phyloP scores from a whole-genome alignment of 2,113 vertebrate species.

The Garra rufa region DNA sequence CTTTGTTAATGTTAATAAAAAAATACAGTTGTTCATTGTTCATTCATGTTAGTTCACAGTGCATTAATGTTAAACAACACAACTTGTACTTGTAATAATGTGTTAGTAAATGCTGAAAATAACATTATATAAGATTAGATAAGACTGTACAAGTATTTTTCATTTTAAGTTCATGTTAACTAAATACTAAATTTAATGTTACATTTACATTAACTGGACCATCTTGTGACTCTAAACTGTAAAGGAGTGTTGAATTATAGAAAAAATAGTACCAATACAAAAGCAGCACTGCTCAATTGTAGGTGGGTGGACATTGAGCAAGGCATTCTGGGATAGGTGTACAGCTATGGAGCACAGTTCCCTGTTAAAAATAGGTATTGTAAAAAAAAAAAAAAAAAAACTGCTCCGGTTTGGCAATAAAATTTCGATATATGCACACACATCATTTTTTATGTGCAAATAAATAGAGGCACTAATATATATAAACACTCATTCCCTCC shows the following conservation, averaged over 20 bases:
- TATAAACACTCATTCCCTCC: background rate
- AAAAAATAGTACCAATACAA: background rate
- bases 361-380: background rate
- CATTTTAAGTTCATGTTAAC: too few relatives aligned
- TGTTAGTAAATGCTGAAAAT: too few relatives aligned
- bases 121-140: too few relatives aligned
- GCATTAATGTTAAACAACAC: too few relatives aligned
- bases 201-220: background rate
- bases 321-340: constrained; percentile 27
- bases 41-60: too few relatives aligned
- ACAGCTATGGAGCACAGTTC: background rate
- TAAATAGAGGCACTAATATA: constrained; percentile 21
- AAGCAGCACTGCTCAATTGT: background rate
- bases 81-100: too few relatives aligned
- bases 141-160: too few relatives aligned
- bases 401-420: background rate
- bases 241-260: background rate
- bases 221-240: background rate
- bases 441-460: constrained; percentile 5
- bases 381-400: background rate
- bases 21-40: too few relatives aligned
- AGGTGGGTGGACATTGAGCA: background rate
- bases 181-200: too few relatives aligned
- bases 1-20: too few relatives aligned
- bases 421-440: constrained; percentile 18